These are phyloP conservation scores for Archaeoteleia sp. DNA, from an alignment of 2,888 invertebrate species.

Conservation along the genomic window DNA sequence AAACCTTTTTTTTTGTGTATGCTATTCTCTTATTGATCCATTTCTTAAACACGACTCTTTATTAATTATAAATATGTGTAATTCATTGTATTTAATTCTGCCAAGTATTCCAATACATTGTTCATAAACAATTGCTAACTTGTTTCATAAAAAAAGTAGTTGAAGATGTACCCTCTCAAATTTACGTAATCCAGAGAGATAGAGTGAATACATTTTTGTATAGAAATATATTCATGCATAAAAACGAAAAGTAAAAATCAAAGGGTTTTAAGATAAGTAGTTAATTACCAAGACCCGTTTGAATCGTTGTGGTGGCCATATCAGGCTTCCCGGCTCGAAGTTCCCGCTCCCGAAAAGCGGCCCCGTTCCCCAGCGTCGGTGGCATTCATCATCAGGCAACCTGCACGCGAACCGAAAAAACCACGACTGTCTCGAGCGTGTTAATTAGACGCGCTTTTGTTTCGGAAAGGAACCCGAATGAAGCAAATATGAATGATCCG, in stretches of 20 bases:
- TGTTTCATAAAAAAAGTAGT: too few species aligned
- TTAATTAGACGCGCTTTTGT: constrained; percentile 72
- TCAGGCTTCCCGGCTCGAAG: constrained; percentile 20
- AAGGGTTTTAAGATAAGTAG: constrained; percentile 56
- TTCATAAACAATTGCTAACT: too few species aligned
- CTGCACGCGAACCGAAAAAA: constrained; percentile 30
- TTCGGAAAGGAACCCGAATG: constrained; percentile 63
- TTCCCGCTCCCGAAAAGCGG: constrained; percentile 35
- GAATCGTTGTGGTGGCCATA: constrained; percentile 61
- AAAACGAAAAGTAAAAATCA: background rate
- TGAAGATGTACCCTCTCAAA: too few species aligned
- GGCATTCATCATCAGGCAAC: constrained; percentile 34
- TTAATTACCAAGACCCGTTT: constrained; percentile 66
- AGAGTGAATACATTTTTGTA: too few species aligned
- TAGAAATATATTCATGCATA: too few species aligned
- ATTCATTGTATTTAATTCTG: too few species aligned
- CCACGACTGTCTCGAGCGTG: constrained; percentile 67
- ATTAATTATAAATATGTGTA: too few species aligned
- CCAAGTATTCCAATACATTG: too few species aligned
- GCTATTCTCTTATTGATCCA: too few species aligned
- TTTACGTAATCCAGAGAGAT: too few species aligned
- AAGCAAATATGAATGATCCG: constrained; percentile 67
- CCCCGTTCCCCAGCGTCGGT: constrained; percentile 31
- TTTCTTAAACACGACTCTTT: too few species aligned
- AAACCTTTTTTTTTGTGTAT: too few species aligned